These are phyloP conservation scores for Zhuqinia jingwanae DNA, from an alignment of 2,888 invertebrate species.

Conservation along the genomic window DNA sequence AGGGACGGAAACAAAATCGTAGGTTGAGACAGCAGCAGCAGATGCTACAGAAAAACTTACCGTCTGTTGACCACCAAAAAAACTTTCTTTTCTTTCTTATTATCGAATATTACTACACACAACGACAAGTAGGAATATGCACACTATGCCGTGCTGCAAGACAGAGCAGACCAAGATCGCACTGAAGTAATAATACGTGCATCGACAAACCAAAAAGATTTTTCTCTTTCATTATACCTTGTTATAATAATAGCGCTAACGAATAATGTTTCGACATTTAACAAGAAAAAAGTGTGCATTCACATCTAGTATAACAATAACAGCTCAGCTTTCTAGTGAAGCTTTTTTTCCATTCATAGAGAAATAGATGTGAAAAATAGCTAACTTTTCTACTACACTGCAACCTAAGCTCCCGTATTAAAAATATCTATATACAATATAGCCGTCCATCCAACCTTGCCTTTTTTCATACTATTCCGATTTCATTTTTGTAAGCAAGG, in stretches of 20 bases:
- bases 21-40: background rate
- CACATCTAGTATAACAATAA: background rate
- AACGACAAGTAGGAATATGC: background rate
- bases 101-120: background rate
- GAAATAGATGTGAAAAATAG: background rate
- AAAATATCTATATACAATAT: too few relatives aligned
- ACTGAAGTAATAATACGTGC: background rate
- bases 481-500: background rate
- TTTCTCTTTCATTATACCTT: conserved; percentile 18
- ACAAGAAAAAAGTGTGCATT: too few relatives aligned
- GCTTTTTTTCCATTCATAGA: background rate
- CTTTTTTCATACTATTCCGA: background rate
- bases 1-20: background rate
- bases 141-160: background rate
- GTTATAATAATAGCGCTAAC: background rate
- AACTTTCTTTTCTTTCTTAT: background rate
- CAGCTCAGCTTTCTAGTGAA: background rate
- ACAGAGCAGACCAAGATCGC: background rate
- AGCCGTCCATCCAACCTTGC: background rate
- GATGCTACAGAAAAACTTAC: background rate
- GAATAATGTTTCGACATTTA: background rate
- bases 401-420: too few relatives aligned
- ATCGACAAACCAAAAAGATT: background rate
- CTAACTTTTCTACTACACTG: conserved; percentile 16
- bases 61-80: background rate